These are phyloP conservation scores for Bucorvus abyssinicus DNA, from an alignment of 2,797 vertebrate species.

Conservation along the genomic window DNA sequence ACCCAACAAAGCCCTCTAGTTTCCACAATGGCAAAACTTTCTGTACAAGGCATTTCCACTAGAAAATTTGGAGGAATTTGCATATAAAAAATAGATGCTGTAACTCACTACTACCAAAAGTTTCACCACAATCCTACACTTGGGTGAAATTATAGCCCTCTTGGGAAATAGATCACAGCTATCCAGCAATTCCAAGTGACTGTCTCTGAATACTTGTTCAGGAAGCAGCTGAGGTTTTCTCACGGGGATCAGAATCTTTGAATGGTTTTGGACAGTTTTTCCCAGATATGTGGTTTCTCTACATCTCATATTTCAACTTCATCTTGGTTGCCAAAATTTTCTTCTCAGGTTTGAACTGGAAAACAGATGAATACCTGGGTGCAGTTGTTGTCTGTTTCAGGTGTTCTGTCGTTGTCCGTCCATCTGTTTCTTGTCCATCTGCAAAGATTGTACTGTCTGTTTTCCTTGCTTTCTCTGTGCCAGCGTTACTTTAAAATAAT, in stretches of 20 bases:
- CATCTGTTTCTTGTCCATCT: not conserved
- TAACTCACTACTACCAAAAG: not conserved
- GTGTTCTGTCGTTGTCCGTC: not conserved
- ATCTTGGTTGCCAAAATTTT: not conserved
- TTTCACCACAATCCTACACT: not conserved
- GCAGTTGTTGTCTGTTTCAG: not conserved
- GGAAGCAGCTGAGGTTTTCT: not conserved
- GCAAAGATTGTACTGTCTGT: not conserved
- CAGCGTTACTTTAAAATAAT: not conserved
- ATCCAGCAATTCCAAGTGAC: not conserved
- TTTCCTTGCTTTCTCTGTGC: not conserved
- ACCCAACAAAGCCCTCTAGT: accelerated
- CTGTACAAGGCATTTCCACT: not conserved
- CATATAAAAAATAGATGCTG: not conserved
- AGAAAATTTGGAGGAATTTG: not conserved
- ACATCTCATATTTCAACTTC: not conserved
- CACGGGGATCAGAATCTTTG: not conserved
- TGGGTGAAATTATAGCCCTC: not conserved
- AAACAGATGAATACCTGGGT: not conserved
- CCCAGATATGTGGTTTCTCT: not conserved
- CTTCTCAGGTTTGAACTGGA: not conserved
- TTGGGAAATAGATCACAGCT: not conserved
- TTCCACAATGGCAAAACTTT: not conserved
- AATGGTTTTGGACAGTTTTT: not conserved
- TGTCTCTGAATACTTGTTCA: not conserved